Evolutionary conservation across 1,140 invertebrate genomes (phyloP).

Genomic region (Helicoverpa zea): DNA sequence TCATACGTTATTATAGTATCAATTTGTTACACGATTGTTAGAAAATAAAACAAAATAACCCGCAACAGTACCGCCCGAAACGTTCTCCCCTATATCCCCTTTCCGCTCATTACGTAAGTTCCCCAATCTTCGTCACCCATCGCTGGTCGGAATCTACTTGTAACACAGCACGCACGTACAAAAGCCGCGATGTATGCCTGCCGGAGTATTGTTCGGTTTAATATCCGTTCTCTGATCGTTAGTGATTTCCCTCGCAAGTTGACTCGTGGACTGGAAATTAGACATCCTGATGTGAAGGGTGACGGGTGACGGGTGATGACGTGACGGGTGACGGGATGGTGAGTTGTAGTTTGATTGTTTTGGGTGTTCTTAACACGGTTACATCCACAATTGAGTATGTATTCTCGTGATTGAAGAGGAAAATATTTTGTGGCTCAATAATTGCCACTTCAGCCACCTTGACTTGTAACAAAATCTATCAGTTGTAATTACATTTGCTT

Average conservation of each 20-base stretch:
- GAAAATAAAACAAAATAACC: not conserved
- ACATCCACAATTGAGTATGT: too few species aligned
- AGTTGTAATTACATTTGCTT: too few species aligned
- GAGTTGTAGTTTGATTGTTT: not conserved
- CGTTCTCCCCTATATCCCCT: not conserved
- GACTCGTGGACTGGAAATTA: slow-evolving; percentile 40
- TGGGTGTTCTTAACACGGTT: not conserved
- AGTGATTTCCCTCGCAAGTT: slow-evolving; percentile 41
- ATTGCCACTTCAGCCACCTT: too few species aligned
- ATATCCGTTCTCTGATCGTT: slow-evolving; percentile 46
- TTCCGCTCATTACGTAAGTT: slow-evolving; percentile 23
- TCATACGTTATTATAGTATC: too few species aligned
- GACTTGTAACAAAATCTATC: too few species aligned
- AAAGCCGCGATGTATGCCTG: slow-evolving; percentile 40
- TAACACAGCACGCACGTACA: slow-evolving; percentile 26
- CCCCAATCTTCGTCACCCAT: slow-evolving; percentile 21
- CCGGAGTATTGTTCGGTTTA: slow-evolving; percentile 40
- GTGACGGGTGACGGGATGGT: not conserved
- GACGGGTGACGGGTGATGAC: not conserved
- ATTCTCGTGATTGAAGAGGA: not conserved
- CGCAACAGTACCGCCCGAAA: not conserved
- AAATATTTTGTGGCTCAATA: not conserved
- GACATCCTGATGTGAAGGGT: slow-evolving; percentile 17
- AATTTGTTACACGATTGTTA: not conserved
- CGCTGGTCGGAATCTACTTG: not conserved